These are phyloP conservation scores for Hemibagrus wyckioides DNA, from an alignment of 2,113 vertebrate genomes.

Conservation along the genomic window DNA sequence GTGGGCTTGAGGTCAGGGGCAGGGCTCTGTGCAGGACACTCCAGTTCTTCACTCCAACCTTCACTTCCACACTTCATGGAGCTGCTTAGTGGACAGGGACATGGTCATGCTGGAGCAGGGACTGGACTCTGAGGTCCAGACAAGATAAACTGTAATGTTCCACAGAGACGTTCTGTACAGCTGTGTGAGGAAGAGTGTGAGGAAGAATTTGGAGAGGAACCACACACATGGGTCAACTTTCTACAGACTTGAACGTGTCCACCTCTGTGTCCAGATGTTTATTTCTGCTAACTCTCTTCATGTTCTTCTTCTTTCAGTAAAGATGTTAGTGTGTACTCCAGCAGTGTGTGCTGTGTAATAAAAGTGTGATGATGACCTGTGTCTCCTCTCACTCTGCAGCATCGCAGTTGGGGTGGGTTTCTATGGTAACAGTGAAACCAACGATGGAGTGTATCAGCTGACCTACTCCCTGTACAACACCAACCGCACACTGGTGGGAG, in stretches of 20 bases:
- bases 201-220: not conserved
- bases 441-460: conserved; percentile 90
- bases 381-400: conserved; percentile 66
- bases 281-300: not conserved
- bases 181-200: not conserved
- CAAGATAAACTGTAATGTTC: not conserved
- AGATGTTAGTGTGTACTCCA: too few relatives aligned
- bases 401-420: conserved; percentile 90
- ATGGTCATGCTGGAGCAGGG: not conserved
- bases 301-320: not conserved
- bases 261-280: too few relatives aligned
- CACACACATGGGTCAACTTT: too few relatives aligned
- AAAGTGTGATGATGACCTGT: not conserved
- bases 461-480: conserved; percentile 91
- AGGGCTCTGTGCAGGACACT: too few relatives aligned
- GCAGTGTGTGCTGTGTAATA: not conserved
- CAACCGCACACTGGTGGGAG: conserved; percentile 87
- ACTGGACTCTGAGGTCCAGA: not conserved
- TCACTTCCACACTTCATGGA: too few relatives aligned
- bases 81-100: too few relatives aligned
- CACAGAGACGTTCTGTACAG: not conserved
- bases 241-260: too few relatives aligned
- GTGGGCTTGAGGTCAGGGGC: too few relatives aligned
- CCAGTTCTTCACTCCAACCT: too few relatives aligned
- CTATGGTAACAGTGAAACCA: conserved; percentile 97